Evolutionary conservation across 2,888 invertebrate species (phyloP), one percentile per base, ranked within the genome.

Genomic region (Acanthosepion esculentum): DNA sequence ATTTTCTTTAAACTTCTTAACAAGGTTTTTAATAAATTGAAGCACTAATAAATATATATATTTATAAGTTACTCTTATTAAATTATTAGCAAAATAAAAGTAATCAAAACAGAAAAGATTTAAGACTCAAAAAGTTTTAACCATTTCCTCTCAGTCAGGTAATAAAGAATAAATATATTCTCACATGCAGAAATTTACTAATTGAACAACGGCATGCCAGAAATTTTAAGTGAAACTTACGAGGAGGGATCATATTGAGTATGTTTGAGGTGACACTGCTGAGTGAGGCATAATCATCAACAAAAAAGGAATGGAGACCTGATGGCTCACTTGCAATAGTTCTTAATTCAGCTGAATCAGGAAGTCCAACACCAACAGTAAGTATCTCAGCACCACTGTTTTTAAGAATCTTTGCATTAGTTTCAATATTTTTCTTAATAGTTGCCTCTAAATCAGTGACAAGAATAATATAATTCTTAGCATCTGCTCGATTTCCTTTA

Each of bases 241-340:
- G 10, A 93, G 50, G 48, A 53, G 93, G 93, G 53, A 93, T 29
- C 48, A 48, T 93, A 53, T 33, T 50, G 53, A 93, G 50, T 8
- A 93, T 29, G 18, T n/a, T 48, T 53, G 12, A 15, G 53, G n/a
- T 50, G 48, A 59, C 4, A 48, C 33, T 48, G 6, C 29, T 94
- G 18, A 94, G 20, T 33, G 53, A 20, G 23, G 48, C 6, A 59
- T 59, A 94, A 29, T 94, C 94, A 48, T 29, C 55, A 64, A n/a
- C 59, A 55, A 48, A 94, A 48, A 55, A 48, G 48, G 64, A n/a
- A 94, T 94, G 95, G 18, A 95, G 94, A n/a, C 95, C 94, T 1
- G 94, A 91, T 20, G 96, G 96, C 15, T 95, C 95, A 95, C 95
- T 96, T 10, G 96, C 96, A 91, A 96, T 95, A 29, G 95, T 94